These are phyloP conservation scores for Venustaconcha ellipsiformis DNA, from an alignment of 1,140 invertebrate species.

Conservation along the genomic window DNA sequence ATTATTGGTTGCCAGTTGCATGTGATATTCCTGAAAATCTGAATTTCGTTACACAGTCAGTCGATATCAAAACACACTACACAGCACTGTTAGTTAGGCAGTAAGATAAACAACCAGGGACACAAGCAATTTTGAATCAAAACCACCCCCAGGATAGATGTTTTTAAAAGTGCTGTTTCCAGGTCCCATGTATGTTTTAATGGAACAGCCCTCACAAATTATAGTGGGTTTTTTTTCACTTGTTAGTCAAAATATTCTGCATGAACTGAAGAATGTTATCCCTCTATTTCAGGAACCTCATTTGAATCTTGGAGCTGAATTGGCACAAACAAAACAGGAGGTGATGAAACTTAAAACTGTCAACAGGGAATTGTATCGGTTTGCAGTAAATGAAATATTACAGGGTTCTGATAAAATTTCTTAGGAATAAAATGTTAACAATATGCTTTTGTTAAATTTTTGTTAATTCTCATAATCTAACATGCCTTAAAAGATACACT, in stretches of 20 bases:
- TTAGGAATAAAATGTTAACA: too few relatives aligned
- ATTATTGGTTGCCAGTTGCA: too few relatives aligned
- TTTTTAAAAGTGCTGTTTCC: background rate
- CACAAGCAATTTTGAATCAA: too few relatives aligned
- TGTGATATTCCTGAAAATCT: too few relatives aligned
- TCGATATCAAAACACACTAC: too few relatives aligned
- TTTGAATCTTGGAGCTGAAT: slow-evolving; percentile 31
- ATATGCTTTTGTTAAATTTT: too few relatives aligned
- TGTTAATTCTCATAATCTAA: too few relatives aligned
- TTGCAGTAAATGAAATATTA: slow-evolving; percentile 64
- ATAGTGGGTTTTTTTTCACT: background rate
- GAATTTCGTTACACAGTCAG: too few relatives aligned
- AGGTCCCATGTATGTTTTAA: background rate
- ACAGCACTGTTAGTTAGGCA: too few relatives aligned
- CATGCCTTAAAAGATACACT: too few relatives aligned
- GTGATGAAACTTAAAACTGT: slow-evolving; percentile 69
- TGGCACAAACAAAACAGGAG: slow-evolving; percentile 62
- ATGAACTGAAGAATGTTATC: background rate
- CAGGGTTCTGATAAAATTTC: background rate
- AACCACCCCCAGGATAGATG: background rate
- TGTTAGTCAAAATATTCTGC: background rate
- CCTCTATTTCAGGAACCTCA: background rate
- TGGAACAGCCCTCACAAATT: background rate
- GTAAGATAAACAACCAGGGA: too few relatives aligned
- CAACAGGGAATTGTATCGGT: slow-evolving; percentile 71